Percentiles rank a stretch among this genome's conserved stretches.
phyloP scores from a whole-genome alignment of 92 coral and sea anemone genomes.

The Epizoanthus stellaris region DNA sequence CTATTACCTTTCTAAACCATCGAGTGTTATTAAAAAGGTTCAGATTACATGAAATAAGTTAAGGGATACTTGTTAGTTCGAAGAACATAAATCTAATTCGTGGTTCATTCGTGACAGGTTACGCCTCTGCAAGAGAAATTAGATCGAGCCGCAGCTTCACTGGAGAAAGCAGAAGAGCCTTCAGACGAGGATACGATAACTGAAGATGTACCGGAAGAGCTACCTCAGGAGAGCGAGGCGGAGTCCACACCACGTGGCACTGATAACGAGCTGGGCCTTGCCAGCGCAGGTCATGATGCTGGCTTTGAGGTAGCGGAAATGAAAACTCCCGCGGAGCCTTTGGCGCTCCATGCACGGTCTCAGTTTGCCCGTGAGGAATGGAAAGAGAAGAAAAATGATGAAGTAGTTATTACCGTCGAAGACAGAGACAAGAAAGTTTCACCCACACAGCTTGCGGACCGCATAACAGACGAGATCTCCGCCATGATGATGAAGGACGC shows the following conservation, averaged over 20 bases:
- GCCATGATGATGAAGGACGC: slow-evolving; percentile 67
- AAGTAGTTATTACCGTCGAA: background rate
- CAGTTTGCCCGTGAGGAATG: background rate
- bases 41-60: no score
- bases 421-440: background rate
- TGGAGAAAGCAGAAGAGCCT: background rate
- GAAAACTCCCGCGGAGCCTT: background rate
- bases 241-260: slow-evolving; percentile 10
- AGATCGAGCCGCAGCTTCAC: slow-evolving; percentile 2
- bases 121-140: background rate
- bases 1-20: no score
- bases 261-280: background rate
- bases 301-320: background rate
- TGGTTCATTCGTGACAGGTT: no score
- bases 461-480: slow-evolving; percentile 67
- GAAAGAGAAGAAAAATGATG: background rate
- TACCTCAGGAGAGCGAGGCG: slow-evolving; percentile 44
- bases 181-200: slow-evolving; percentile 79
- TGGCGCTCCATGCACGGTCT: background rate
- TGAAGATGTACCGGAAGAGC: slow-evolving; percentile 66
- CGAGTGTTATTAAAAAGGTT: no score
- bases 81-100: no score
- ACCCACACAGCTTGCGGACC: slow-evolving; percentile 44
- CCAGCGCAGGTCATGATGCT: no score
- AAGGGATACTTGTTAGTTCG: no score